phyloP scores from a whole-genome alignment of 2,113 vertebrate genomes.

The Rhea americana region DNA sequence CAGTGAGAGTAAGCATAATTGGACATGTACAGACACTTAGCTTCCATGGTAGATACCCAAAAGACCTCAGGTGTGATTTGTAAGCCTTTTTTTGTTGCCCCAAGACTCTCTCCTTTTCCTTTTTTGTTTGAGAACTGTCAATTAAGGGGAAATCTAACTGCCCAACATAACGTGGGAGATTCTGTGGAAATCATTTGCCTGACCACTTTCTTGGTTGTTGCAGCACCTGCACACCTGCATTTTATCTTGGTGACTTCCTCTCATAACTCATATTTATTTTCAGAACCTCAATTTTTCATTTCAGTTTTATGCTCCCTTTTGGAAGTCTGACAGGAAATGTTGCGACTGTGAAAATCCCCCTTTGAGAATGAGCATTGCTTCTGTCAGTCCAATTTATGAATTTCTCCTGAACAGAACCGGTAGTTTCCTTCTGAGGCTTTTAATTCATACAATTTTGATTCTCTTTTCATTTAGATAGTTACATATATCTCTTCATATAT shows the following conservation, averaged over 20 bases:
- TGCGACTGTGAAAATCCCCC: not conserved
- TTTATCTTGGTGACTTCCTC: constrained; percentile 17
- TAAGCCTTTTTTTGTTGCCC: not conserved
- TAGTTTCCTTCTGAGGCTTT: not conserved
- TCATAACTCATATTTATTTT: not conserved
- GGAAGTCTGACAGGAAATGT: not conserved
- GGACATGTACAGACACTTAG: not conserved
- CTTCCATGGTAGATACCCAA: not conserved
- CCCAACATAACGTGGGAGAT: not conserved
- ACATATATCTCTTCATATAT: not conserved
- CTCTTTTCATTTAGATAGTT: not conserved
- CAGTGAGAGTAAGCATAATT: not conserved
- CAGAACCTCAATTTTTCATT: not conserved
- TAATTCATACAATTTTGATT: not conserved
- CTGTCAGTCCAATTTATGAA: not conserved
- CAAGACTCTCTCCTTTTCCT: not conserved
- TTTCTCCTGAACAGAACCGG: not conserved
- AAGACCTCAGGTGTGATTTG: not conserved
- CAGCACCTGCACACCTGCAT: not conserved
- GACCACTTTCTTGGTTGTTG: not conserved
- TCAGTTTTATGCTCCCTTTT: not conserved
- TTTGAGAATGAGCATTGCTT: not conserved
- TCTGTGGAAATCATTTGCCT: not conserved
- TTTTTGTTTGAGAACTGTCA: not conserved
- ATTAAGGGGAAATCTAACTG: not conserved